Conservation (phyloP, 2,888 invertebrate genomes). For the Apodemia mormo region DNA sequence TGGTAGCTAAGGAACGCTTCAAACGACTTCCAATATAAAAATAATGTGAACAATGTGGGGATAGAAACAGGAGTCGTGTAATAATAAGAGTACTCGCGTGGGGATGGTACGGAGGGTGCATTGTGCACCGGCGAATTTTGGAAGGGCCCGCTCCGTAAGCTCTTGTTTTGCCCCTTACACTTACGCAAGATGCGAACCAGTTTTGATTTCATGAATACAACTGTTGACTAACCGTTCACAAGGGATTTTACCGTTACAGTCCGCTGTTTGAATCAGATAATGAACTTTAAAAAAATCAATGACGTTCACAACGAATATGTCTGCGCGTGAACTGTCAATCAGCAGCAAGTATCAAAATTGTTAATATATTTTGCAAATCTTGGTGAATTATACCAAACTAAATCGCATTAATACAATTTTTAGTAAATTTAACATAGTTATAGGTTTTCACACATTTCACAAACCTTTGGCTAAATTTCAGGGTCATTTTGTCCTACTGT, state of each 20-base stretch:
- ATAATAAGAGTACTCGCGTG: slow-evolving; percentile 80
- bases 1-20: slow-evolving; percentile 61
- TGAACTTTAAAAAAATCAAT: slow-evolving; percentile 9
- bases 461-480: no score
- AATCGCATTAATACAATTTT: no score
- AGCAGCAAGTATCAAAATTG: background rate
- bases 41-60: slow-evolving; percentile 79
- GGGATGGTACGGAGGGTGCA: slow-evolving; percentile 81
- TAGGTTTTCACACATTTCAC: no score
- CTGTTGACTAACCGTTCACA: slow-evolving; percentile 58
- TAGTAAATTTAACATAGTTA: no score
- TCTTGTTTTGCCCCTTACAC: slow-evolving; percentile 76
- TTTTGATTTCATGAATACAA: slow-evolving; percentile 74
- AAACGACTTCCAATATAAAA: slow-evolving; percentile 71
- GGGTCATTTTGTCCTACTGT: no score
- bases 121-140: slow-evolving; percentile 81
- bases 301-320: background rate
- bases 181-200: slow-evolving; percentile 81
- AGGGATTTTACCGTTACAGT: slow-evolving; percentile 57
- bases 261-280: slow-evolving; percentile 12
- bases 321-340: background rate
- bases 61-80: slow-evolving; percentile 72
- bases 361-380: no score
- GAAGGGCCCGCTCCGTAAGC: slow-evolving; percentile 75
- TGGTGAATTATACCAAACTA: no score